Percentiles rank a stretch among this genome's conserved stretches.
phyloP scores from a whole-genome alignment of 2,113 vertebrate species.

The Phalacrocorax aristotelis region DNA sequence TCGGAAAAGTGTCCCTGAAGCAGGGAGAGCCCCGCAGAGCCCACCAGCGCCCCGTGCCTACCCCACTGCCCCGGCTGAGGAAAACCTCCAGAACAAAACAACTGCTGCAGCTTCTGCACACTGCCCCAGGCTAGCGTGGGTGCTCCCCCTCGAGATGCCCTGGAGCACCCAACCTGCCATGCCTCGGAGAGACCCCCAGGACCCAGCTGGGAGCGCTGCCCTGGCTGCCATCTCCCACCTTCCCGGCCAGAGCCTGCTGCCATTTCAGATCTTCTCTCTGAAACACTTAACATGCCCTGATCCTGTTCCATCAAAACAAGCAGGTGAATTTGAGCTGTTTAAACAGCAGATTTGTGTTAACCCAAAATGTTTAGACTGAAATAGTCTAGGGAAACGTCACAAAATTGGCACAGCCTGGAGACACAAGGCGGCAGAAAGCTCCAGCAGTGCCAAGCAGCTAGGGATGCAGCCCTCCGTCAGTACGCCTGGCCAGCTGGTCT shows the following conservation, averaged over 20 bases:
- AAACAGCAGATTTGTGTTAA: not conserved
- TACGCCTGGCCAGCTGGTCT: not conserved
- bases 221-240: not conserved
- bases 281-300: not conserved
- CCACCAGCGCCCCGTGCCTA: not conserved
- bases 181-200: not conserved
- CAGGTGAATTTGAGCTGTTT: constrained; percentile 27
- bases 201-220: not conserved
- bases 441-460: not conserved
- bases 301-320: not conserved
- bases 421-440: not conserved
- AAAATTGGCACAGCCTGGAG: not conserved
- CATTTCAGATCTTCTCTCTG: not conserved
- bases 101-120: fast-evolving
- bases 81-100: not conserved
- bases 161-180: not conserved
- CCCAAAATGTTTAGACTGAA: constrained; percentile 29
- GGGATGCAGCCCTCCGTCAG: not conserved
- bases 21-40: not conserved
- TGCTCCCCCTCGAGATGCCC: not conserved
- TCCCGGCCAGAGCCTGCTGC: not conserved
- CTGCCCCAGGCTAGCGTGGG: not conserved
- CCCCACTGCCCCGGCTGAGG: fast-evolving
- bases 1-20: not conserved
- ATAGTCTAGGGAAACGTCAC: not conserved